These are phyloP conservation scores for Cinclus mexicanus DNA, from an alignment of 2,113 vertebrate species.

Conservation along the genomic window DNA sequence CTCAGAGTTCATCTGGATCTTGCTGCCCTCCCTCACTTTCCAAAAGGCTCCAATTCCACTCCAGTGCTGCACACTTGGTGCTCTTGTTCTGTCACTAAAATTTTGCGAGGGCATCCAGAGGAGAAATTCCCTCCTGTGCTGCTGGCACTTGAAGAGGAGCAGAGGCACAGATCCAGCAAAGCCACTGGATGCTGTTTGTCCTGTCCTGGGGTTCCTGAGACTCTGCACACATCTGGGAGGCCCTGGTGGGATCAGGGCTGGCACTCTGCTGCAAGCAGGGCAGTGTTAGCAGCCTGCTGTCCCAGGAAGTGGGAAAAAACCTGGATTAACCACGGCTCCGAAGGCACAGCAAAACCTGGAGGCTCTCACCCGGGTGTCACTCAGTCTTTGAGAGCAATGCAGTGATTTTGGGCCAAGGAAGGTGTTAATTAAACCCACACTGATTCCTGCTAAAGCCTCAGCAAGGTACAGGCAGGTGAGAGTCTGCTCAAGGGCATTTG, in stretches of 20 bases:
- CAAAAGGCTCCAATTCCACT: neutral
- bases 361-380: neutral
- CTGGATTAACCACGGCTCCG: neutral
- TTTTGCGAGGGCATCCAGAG: neutral
- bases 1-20: neutral
- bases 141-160: neutral
- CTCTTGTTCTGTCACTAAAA: neutral
- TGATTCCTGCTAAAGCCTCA: neutral
- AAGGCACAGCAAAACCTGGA: neutral
- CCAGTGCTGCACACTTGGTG: rapidly evolving
- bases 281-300: neutral
- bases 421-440: slow-evolving; percentile 31
- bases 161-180: neutral
- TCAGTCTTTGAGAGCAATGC: neutral
- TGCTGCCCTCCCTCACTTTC: neutral
- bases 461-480: neutral
- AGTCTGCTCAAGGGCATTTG: neutral
- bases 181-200: neutral
- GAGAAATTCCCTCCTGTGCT: neutral
- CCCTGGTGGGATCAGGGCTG: neutral
- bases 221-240: neutral
- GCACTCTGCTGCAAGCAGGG: neutral
- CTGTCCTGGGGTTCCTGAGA: neutral
- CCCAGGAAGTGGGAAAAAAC: neutral
- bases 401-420: neutral